phyloP scores from a whole-genome alignment of 2,797 vertebrate species.

The Schizopygopsis pylzovi region DNA sequence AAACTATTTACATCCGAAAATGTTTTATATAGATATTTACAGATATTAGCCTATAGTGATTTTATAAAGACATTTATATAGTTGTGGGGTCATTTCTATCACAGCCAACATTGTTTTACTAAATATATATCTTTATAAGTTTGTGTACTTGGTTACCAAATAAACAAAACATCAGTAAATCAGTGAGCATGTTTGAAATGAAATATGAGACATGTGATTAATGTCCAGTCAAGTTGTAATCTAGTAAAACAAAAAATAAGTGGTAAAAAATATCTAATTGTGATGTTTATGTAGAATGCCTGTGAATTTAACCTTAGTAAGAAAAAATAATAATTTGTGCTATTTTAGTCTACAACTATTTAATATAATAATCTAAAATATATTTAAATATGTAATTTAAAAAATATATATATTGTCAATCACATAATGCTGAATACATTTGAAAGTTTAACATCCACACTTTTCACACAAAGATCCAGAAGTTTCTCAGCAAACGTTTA shows the following conservation, averaged over 20 bases:
- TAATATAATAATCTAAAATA: not conserved
- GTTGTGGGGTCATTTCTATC: not conserved
- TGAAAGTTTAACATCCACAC: not conserved
- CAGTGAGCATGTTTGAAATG: not conserved
- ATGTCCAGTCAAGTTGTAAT: not conserved
- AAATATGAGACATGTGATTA: not conserved
- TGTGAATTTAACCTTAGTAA: not conserved
- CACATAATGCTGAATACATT: not conserved
- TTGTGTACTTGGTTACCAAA: not conserved
- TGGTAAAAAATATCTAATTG: not conserved
- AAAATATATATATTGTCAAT: not conserved
- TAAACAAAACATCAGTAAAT: not conserved
- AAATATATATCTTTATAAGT: not conserved
- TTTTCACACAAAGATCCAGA: not conserved
- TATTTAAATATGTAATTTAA: not conserved
- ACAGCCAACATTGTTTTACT: not conserved
- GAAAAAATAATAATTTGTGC: not conserved
- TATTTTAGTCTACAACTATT: not conserved
- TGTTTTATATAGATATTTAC: not conserved
- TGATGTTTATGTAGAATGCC: not conserved
- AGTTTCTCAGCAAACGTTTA: not conserved
- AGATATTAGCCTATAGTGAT: not conserved
- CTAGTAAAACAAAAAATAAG: not conserved
- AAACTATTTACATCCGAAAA: not conserved
- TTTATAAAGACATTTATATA: not conserved